Evolutionary conservation across 2,888 invertebrate species (phyloP), one percentile per base, ranked within the genome.

Genomic region (Galeruca laticollis): DNA sequence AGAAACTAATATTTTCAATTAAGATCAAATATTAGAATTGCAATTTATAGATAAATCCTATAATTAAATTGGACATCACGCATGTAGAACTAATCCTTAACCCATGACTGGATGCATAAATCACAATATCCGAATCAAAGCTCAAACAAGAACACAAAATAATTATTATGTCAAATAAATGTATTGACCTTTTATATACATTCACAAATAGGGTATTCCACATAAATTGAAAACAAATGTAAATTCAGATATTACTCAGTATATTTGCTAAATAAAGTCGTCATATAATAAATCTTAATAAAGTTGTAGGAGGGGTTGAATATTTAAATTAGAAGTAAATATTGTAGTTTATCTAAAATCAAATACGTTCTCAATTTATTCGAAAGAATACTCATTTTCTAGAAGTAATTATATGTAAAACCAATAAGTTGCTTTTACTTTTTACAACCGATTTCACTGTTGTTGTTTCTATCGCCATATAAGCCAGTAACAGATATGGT

Each of bases 111-210:
- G 40, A 59, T 37, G 57, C 62, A 51, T 52, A 62, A 69, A 70
- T 62, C 70, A 64, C 65, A 68, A 65, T 68, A 59, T 72, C 59
- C 65, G 40, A 72, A 68, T 65, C 60, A 68, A 72, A 72, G 71
- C 71, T 71, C 31, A 57, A 73, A 73, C 71, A 67, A 65, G 69
- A 73, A 69, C 54, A 73, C 61, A 62, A 73, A 56, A 63, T 69
- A 57, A 62, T 51, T 40, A 63, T 21, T 21, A 51, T 40, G 62
- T 61, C 35, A 57, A 68, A 64, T 56, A 60, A 65, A 60, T 60
- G 4, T 52, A 26, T 52, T 3, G 52, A 10, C 52, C 52, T 26
- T 52, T 52, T 13, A 52, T 1, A 13, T 21, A 52, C 52, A n/a
- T 52, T 52, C 26, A 52, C 52, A 21, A n/a, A 26, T 52, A 13